A percentile compares a stretch with the other conserved stretches of the same genome.
Evolutionary conservation across 2,888 invertebrate species (phyloP).

Genomic region (Brachycybe producta): DNA sequence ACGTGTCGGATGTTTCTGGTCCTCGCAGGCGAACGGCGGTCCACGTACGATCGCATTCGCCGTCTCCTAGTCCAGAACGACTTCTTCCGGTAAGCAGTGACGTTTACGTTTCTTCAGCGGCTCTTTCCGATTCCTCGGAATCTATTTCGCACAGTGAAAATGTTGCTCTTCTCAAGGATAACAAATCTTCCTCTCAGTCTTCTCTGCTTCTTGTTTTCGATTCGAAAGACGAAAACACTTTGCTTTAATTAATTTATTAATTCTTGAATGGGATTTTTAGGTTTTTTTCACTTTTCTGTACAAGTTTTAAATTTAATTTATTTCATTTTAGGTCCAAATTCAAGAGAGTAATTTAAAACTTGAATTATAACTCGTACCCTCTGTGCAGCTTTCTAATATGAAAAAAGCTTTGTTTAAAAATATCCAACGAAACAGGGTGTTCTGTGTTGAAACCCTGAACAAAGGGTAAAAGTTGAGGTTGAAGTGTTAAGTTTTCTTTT

Average conservation of each 20-base stretch:
- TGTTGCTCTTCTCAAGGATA: conserved; percentile 31
- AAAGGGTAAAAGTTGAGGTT: no score
- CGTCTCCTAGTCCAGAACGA: conserved; percentile 29
- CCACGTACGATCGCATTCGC: conserved; percentile 30
- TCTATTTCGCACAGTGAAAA: conserved; percentile 43
- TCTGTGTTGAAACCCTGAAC: no score
- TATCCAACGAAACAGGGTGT: no score
- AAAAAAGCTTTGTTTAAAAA: no score
- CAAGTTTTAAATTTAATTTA: no score
- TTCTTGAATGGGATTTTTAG: no score
- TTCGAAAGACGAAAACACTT: conserved; percentile 70
- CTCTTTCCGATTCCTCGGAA: conserved; percentile 33
- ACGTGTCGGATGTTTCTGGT: conserved; percentile 5
- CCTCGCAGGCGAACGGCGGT: conserved; percentile 29
- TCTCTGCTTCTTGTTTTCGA: conserved; percentile 36
- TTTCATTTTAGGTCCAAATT: no score
- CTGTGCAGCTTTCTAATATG: no score
- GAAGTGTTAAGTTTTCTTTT: no score
- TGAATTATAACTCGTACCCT: no score
- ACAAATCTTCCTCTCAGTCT: conserved; percentile 35
- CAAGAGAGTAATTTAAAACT: no score
- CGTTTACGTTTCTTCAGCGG: conserved; percentile 28
- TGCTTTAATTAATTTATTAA: conserved; percentile 61
- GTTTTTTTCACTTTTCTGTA: no score
- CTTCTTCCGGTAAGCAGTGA: conserved; percentile 28